A percentile compares a stretch with the other conserved stretches of the same genome.
Conservation (phyloP, 1,140 invertebrate species). For the Drosophila equinoxialis region DNA sequence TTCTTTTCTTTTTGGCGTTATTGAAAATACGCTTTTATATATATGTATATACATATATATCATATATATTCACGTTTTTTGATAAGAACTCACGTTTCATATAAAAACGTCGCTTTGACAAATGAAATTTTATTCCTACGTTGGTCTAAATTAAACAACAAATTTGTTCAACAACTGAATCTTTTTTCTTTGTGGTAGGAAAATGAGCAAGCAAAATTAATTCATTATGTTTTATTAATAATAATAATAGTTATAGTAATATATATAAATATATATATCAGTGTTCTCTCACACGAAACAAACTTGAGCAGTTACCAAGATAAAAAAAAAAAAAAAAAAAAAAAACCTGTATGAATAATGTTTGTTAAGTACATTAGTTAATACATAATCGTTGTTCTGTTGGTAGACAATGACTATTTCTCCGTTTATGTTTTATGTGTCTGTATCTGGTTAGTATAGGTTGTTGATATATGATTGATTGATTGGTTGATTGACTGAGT, state of each 20-base stretch:
- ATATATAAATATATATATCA: slow-evolving; percentile 27
- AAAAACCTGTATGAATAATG: slow-evolving; percentile 28
- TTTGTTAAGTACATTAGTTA: slow-evolving; percentile 63
- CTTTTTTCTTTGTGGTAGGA: slow-evolving; percentile 19
- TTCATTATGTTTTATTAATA: slow-evolving; percentile 11
- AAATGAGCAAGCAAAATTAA: no score
- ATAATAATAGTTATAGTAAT: slow-evolving; percentile 26
- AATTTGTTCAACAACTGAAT: slow-evolving; percentile 62
- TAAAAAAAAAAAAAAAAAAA: slow-evolving; percentile 24
- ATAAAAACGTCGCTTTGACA: slow-evolving; percentile 51
- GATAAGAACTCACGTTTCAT: slow-evolving; percentile 62
- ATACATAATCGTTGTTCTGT: slow-evolving; percentile 65
- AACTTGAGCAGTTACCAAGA: slow-evolving; percentile 32
- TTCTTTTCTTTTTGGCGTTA: slow-evolving; percentile 58
- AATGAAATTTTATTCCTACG: slow-evolving; percentile 42
- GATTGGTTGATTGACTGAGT: slow-evolving; percentile 34
- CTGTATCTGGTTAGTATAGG: slow-evolving; percentile 37
- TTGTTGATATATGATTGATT: slow-evolving; percentile 37
- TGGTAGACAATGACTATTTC: slow-evolving; percentile 41
- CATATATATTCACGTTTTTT: slow-evolving; percentile 55
- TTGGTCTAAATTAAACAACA: slow-evolving; percentile 72
- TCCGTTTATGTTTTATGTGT: slow-evolving; percentile 34
- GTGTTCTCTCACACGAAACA: slow-evolving; percentile 33
- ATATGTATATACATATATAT: slow-evolving; percentile 40
- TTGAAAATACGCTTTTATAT: slow-evolving; percentile 74